phyloP scores from a whole-genome alignment of 1,140 invertebrate genomes.

The Macrocentrus cingulum region DNA sequence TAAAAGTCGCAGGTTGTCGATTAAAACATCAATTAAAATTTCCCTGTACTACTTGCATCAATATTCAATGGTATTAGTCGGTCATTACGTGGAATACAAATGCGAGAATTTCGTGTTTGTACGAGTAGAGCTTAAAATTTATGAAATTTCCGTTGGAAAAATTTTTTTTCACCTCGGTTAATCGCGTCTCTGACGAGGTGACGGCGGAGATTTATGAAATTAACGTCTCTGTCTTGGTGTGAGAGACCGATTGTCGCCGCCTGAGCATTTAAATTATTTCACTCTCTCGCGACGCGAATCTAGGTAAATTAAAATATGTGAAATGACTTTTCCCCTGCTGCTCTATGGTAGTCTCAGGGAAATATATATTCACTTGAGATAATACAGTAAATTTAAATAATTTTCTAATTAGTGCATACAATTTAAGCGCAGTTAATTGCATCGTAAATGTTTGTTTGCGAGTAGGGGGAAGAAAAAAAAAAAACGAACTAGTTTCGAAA shows the following conservation, averaged over 20 bases:
- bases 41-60: slow-evolving; percentile 10
- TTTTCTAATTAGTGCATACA: too few relatives aligned
- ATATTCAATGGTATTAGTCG: slow-evolving; percentile 10
- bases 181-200: background rate
- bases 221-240: background rate
- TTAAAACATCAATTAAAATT: slow-evolving; percentile 19
- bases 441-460: too few relatives aligned
- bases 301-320: slow-evolving; percentile 13
- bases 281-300: background rate
- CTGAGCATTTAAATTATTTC: slow-evolving; percentile 13
- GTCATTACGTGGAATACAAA: background rate
- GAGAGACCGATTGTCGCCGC: slow-evolving; percentile 3
- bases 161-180: background rate
- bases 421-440: too few relatives aligned
- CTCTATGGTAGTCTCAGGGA: too few relatives aligned
- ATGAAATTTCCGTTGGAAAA: background rate
- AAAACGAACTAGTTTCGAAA: too few relatives aligned
- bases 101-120: too few relatives aligned
- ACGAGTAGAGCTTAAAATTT: background rate
- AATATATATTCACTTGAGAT: too few relatives aligned
- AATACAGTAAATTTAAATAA: too few relatives aligned
- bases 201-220: slow-evolving; percentile 14
- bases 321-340: too few relatives aligned
- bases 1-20: background rate
- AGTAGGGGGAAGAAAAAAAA: too few relatives aligned